These are phyloP conservation scores for Idris sp. DNA, from an alignment of 1,140 invertebrate species.

Conservation along the genomic window DNA sequence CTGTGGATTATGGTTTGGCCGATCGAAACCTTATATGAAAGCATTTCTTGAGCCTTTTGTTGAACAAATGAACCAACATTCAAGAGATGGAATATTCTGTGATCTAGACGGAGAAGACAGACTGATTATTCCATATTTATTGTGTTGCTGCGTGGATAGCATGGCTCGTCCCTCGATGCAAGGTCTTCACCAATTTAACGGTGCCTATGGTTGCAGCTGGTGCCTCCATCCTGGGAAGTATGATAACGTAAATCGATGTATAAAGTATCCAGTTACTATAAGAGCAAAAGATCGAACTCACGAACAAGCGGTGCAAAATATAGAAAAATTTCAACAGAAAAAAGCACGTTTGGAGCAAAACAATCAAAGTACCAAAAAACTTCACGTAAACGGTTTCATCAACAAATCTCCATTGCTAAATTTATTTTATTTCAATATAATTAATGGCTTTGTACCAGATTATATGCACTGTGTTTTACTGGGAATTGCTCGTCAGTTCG, in stretches of 20 bases:
- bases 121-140: not conserved
- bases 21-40: conserved; percentile 31
- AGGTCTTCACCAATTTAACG: too few species aligned
- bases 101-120: conserved; percentile 8
- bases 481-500: conserved; percentile 26
- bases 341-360: not conserved
- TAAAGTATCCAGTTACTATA: not conserved
- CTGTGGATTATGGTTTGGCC: too few species aligned
- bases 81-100: not conserved
- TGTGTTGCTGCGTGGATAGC: too few species aligned
- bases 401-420: too few species aligned
- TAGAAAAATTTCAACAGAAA: not conserved
- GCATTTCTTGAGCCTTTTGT: conserved; percentile 13
- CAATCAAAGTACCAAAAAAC: conserved; percentile 3
- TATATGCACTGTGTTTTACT: conserved; percentile 22
- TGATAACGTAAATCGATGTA: not conserved
- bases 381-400: too few species aligned
- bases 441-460: conserved; percentile 20
- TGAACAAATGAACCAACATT: conserved; percentile 2
- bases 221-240: too few species aligned
- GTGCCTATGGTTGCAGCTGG: too few species aligned
- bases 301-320: not conserved
- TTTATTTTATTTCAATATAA: conserved; percentile 6
- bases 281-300: conserved; percentile 1
- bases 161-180: too few species aligned